These are phyloP conservation scores for Orthonyx spaldingii DNA, from an alignment of 2,113 vertebrate genomes.

Conservation along the genomic window DNA sequence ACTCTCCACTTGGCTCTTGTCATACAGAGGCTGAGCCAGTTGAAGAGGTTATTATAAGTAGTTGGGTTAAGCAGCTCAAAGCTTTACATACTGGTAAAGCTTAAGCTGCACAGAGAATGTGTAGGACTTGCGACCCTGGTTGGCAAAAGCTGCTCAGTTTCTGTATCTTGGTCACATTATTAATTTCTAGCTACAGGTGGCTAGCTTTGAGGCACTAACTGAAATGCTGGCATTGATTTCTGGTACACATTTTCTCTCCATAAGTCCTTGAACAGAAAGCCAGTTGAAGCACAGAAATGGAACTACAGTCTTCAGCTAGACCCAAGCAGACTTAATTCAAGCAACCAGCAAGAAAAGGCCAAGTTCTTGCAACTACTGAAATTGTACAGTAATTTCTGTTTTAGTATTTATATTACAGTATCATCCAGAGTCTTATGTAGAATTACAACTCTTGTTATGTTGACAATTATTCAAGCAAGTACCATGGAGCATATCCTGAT, in stretches of 20 bases:
- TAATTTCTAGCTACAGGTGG: background rate
- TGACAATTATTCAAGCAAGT: background rate
- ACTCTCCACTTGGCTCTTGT: background rate
- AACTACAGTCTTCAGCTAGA: background rate
- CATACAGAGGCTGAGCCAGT: background rate
- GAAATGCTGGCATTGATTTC: accelerated
- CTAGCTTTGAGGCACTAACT: background rate
- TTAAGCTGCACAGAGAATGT: background rate
- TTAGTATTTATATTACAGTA: background rate
- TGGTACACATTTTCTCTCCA: background rate
- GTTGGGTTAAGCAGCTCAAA: background rate
- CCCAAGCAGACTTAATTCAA: background rate
- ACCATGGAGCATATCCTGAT: background rate
- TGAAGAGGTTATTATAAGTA: background rate
- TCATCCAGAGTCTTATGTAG: background rate
- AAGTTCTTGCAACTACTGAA: background rate
- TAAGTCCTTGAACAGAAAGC: background rate
- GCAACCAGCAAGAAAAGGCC: background rate
- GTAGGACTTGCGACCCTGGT: background rate
- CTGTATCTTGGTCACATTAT: background rate
- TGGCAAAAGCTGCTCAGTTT: background rate
- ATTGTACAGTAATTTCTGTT: background rate
- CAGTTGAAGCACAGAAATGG: background rate
- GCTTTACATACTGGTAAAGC: background rate
- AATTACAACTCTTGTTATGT: background rate